These are phyloP conservation scores for Threskiornis aethiopicus DNA, from an alignment of 2,797 vertebrate species.

Conservation along the genomic window DNA sequence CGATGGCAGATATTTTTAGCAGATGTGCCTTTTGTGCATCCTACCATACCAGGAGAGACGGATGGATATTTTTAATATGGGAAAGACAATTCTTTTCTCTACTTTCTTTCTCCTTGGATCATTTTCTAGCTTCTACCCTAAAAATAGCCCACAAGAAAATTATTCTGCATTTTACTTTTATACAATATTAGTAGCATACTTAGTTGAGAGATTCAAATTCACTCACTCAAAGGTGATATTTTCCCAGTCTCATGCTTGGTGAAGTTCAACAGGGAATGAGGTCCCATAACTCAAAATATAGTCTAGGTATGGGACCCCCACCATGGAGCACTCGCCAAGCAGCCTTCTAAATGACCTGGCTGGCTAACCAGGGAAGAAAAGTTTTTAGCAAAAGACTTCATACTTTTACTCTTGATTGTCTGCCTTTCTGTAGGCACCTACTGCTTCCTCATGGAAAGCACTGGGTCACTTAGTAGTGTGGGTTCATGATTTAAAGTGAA, in stretches of 20 bases:
- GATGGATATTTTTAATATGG: background rate
- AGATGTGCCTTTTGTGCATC: background rate
- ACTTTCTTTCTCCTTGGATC: background rate
- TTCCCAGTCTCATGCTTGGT: background rate
- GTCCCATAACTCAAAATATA: background rate
- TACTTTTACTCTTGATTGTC: background rate
- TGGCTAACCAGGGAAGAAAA: background rate
- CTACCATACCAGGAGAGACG: background rate
- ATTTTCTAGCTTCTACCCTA: background rate
- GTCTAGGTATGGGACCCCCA: background rate
- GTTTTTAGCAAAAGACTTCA: background rate
- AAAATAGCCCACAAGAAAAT: background rate
- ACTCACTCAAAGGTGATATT: background rate
- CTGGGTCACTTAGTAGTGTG: background rate
- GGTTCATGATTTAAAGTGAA: background rate
- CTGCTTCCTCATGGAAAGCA: background rate
- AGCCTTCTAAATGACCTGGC: background rate
- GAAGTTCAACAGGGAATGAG: background rate
- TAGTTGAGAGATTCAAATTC: background rate
- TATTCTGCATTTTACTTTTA: background rate
- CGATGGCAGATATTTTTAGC: background rate
- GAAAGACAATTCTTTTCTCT: background rate
- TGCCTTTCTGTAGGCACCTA: background rate
- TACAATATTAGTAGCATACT: background rate
- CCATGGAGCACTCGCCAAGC: background rate